Percentiles rank a stretch among this genome's conserved stretches.
Conservation (phyloP, 1,140 invertebrate species). For the Camponotus vicinus region DNA sequence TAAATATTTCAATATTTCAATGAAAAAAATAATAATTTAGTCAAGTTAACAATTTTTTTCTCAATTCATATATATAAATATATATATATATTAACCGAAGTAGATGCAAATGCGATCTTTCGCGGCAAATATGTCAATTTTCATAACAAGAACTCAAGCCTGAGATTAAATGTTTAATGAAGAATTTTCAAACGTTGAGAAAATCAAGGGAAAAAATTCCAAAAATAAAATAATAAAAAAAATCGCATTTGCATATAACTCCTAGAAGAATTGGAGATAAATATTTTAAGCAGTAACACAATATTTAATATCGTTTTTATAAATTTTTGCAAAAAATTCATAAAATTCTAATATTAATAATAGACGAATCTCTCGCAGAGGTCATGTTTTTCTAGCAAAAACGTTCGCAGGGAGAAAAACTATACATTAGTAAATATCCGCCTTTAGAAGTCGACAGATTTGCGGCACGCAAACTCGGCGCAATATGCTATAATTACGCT, state of each 20-base stretch:
- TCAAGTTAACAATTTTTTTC: too few relatives aligned
- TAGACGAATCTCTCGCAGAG: neutral
- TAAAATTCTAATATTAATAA: constrained; percentile 9
- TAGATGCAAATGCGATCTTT: neutral
- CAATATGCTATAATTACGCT: constrained; percentile 59
- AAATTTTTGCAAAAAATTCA: neutral
- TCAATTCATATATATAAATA: too few relatives aligned
- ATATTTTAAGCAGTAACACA: too few relatives aligned
- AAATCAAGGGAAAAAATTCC: neutral
- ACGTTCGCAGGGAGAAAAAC: neutral
- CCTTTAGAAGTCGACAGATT: constrained; percentile 50
- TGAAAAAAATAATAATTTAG: too few relatives aligned
- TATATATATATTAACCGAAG: neutral
- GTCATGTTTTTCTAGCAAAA: neutral
- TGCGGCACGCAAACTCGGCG: constrained; percentile 47
- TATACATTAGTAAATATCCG: constrained; percentile 25
- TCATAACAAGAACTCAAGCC: neutral
- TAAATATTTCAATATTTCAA: too few relatives aligned
- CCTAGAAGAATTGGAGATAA: neutral
- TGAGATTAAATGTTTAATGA: neutral
- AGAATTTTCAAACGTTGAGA: neutral
- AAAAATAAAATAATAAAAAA: neutral
- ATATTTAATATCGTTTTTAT: neutral
- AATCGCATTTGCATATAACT: neutral
- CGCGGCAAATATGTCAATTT: neutral